A percentile compares a stretch with the other conserved stretches of the same genome.
phyloP scores from a whole-genome alignment of 2,888 invertebrate genomes.

The Synergus umbraculus region DNA sequence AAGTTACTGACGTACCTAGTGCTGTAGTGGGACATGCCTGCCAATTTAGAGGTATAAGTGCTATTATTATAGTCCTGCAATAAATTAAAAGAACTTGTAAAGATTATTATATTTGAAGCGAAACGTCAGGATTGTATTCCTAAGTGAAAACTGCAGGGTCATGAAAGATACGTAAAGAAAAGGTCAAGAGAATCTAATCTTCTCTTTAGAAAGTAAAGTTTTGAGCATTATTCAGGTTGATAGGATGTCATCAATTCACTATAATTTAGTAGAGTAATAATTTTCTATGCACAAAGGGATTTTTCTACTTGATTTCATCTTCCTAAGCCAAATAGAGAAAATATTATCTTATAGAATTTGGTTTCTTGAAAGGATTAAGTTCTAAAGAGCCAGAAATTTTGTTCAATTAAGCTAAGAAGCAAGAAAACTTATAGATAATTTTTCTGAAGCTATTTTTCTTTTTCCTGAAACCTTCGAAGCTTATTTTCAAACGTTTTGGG shows the following conservation, averaged over 20 bases:
- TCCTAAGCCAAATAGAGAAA: background rate
- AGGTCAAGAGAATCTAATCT: background rate
- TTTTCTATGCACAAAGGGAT: background rate
- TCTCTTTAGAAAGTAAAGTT: background rate
- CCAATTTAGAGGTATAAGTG: slow-evolving; percentile 91
- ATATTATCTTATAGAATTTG: background rate
- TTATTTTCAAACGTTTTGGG: no score
- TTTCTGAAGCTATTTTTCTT: no score
- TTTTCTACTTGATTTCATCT: background rate
- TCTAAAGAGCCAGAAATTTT: background rate
- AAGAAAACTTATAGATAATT: no score
- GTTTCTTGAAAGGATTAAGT: background rate
- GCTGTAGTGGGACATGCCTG: slow-evolving; percentile 97
- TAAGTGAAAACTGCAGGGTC: background rate
- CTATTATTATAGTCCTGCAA: background rate
- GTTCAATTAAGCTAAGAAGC: no score
- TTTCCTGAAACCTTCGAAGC: no score
- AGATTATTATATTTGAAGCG: background rate
- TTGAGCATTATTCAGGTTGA: background rate
- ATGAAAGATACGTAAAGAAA: background rate
- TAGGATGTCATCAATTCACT: background rate
- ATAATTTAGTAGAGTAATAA: background rate
- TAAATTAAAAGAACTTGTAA: no score
- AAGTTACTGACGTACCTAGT: slow-evolving; percentile 95
- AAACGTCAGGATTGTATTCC: background rate